Evolutionary conservation across 2,888 invertebrate species (phyloP).

Genomic region (Sarcophaga caerulescens): DNA sequence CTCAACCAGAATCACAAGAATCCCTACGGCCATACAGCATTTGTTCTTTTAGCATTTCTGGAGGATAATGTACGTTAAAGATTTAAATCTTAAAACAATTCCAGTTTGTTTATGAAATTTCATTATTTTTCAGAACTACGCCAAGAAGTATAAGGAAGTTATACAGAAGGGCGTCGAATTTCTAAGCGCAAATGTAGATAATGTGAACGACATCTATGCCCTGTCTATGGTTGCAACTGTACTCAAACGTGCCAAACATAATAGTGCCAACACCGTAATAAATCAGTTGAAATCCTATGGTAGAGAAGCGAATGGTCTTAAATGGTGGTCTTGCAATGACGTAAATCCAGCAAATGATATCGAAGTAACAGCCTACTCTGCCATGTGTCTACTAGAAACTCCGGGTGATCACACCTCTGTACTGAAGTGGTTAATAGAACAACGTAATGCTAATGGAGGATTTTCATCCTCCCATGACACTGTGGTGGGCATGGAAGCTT

Average conservation of each 20-base stretch:
- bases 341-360: constrained; percentile 85
- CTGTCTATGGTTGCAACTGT: constrained; percentile 88
- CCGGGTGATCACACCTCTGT: constrained; percentile 80
- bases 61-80: constrained; percentile 83
- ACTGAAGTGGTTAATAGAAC: constrained; percentile 87
- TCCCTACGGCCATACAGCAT: constrained; percentile 89
- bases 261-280: constrained; percentile 81
- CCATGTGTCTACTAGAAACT: constrained; percentile 84
- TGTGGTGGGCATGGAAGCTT: constrained; percentile 85
- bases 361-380: constrained; percentile 92
- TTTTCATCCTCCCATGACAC: constrained; percentile 89
- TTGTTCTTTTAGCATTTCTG: constrained; percentile 87
- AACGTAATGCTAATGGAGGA: constrained; percentile 85
- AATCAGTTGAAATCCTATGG: constrained; percentile 79
- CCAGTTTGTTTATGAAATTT: background rate
- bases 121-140: constrained; percentile 2
- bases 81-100: background rate
- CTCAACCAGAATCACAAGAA: constrained; percentile 83
- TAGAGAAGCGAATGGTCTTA: constrained; percentile 82
- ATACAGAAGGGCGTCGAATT: constrained; percentile 89
- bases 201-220: constrained; percentile 87
- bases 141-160: constrained; percentile 83
- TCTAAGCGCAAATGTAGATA: constrained; percentile 85
- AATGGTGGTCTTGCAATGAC: constrained; percentile 86
- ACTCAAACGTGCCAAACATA: constrained; percentile 87